phyloP scores from a whole-genome alignment of 1,140 invertebrate genomes.

The Heliconius himera region DNA sequence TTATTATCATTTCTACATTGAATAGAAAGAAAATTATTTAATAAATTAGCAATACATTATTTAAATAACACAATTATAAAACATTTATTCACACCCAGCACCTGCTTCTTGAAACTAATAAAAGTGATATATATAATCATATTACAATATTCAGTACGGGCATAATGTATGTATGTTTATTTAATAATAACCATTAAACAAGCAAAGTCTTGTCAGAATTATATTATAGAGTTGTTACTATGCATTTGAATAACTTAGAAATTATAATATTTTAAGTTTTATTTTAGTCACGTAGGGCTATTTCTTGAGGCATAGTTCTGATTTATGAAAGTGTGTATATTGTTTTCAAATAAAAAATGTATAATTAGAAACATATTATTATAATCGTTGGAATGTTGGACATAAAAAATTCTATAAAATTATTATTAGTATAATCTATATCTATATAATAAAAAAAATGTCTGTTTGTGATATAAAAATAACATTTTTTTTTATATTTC shows the following conservation, averaged over 20 bases:
- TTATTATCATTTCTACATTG: no score
- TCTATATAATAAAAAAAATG: no score
- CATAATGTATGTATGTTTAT: not conserved
- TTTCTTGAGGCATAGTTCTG: not conserved
- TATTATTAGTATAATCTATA: no score
- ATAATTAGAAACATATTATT: no score
- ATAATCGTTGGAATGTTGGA: no score
- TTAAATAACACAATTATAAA: not conserved
- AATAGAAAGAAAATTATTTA: no score
- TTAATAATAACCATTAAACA: constrained; percentile 11
- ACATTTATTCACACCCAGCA: not conserved
- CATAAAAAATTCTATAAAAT: no score
- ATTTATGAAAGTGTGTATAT: not conserved
- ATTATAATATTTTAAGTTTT: constrained; percentile 1
- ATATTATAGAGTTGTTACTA: not conserved
- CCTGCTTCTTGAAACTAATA: constrained; percentile 2
- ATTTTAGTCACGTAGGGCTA: not conserved
- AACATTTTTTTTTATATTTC: no score
- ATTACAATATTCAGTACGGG: constrained; percentile 8
- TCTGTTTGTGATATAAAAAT: no score
- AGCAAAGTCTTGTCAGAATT: not conserved
- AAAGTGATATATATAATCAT: not conserved
- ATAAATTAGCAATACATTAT: not conserved
- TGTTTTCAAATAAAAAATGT: no score
- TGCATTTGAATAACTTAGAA: not conserved